Evolutionary conservation across 2,888 invertebrate genomes (phyloP).

Genomic region (Brachynemurus nebulosus): DNA sequence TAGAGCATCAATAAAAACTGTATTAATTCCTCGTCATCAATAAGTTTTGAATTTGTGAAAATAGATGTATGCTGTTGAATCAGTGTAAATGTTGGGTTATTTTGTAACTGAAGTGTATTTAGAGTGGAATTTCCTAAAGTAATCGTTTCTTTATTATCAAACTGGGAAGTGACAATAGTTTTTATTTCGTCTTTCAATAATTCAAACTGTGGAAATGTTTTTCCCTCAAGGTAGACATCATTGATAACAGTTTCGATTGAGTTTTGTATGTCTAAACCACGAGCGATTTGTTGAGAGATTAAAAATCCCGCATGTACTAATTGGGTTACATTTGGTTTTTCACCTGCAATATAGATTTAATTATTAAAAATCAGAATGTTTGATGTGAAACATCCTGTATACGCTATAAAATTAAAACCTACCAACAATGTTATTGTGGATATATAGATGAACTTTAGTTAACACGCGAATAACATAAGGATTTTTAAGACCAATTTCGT

Average conservation of each 20-base stretch:
- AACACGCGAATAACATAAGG: constrained; percentile 32
- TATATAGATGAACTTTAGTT: constrained; percentile 34
- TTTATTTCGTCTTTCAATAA: constrained; percentile 10
- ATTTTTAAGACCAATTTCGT: constrained; percentile 33
- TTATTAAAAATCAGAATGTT: background rate
- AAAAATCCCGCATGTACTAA: constrained; percentile 50
- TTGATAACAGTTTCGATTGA: constrained; percentile 44
- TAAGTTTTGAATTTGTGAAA: background rate
- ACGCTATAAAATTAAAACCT: no score
- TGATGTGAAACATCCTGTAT: no score
- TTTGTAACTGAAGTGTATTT: background rate
- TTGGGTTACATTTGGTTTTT: constrained; percentile 46
- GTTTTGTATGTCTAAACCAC: constrained; percentile 40
- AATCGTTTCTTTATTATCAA: background rate
- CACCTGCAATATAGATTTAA: constrained; percentile 31
- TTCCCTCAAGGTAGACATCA: constrained; percentile 41
- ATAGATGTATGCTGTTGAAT: constrained; percentile 13
- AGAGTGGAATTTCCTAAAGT: background rate
- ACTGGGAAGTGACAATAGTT: background rate
- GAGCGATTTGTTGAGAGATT: constrained; percentile 45
- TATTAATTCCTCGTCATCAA: background rate
- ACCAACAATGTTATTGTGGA: constrained; percentile 29
- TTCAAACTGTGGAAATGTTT: background rate
- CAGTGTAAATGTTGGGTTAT: background rate
- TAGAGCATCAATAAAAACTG: background rate